Conservation (phyloP, 2,113 vertebrate species). For the Pholis gunnellus region DNA sequence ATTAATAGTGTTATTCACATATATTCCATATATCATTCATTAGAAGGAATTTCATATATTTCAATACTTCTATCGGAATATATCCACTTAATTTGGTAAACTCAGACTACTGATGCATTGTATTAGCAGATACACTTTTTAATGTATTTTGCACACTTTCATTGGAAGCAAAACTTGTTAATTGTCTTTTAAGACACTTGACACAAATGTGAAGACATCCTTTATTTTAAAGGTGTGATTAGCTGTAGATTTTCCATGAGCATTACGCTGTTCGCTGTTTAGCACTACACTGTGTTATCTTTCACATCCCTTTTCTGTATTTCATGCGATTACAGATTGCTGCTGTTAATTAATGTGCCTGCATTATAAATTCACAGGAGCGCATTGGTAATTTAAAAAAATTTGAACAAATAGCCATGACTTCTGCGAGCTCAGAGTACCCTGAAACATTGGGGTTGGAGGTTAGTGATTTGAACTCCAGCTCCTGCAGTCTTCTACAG, state of each 20-base stretch:
- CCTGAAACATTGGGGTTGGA: not conserved
- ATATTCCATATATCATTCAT: not conserved
- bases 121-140: not conserved
- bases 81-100: not conserved
- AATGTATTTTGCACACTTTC: not conserved
- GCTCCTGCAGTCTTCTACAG: slow-evolving; percentile 4
- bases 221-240: not conserved
- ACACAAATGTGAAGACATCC: not conserved
- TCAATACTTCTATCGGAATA: not conserved
- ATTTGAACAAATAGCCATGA: not conserved
- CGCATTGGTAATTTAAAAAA: not conserved
- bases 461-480: not conserved
- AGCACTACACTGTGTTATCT: slow-evolving; percentile 6
- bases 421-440: not conserved
- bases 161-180: not conserved
- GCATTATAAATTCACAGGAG: not conserved
- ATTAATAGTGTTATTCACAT: not conserved
- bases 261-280: not conserved
- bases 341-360: not conserved
- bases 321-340: not conserved
- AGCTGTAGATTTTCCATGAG: not conserved
- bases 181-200: not conserved
- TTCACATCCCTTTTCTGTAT: not conserved
- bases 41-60: not conserved
- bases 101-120: not conserved